Base-by-base conservation (phyloP, 2,888 invertebrate genomes). In the Dynastes hyllus region DNA sequence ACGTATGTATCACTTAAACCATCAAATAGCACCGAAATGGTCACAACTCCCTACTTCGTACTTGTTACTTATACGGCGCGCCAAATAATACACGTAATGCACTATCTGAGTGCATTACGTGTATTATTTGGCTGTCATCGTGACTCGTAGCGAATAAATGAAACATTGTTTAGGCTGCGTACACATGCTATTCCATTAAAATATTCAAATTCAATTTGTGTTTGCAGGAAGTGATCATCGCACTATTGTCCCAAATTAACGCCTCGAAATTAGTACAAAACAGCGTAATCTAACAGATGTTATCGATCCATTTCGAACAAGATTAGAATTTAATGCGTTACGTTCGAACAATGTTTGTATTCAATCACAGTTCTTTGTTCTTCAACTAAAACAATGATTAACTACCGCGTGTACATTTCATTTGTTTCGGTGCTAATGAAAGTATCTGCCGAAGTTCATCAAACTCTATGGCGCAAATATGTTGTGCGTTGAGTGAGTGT, bases 151-250 rank as follows among this genome's bases (percentile, higher is more conserved):
- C 1, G 8, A 22, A 55, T 4, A 55, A 55, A 55, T n/a, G 55
- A n/a, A n/a, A 55, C 55, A 45, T 11, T 55, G 55, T 16, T 55
- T n/a, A 3, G 16, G 11, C 11, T 11, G 6, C 45, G 9, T 11
- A 8, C 45, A 11, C 45, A 3, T 55, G 16, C 55, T 8, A n/a
- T 55, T 55, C 55, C 4, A 55, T 22, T 55, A 55, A 55, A 55
- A 55, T 55, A 55, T 55, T 55, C 55, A 55, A 55, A 55, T 55
- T 55, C 22, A 16, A 55, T 53, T 53, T 53, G 13, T 9, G 53
- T 53, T 9, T 53, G 4, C 53, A 53, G 6, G 22, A 4, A 55
- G n/a, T 11, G 55, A 55, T 55, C 16, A n/a, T 55, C 22, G 4
- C 55, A 16, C n/a, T 53, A n/a, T 16, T 55, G 55, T 8, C 0